A percentile compares a stretch with the other conserved stretches of the same genome.
These are phyloP conservation scores for Chrysodeixis includens DNA, from an alignment of 2,888 invertebrate species.

Conservation along the genomic window DNA sequence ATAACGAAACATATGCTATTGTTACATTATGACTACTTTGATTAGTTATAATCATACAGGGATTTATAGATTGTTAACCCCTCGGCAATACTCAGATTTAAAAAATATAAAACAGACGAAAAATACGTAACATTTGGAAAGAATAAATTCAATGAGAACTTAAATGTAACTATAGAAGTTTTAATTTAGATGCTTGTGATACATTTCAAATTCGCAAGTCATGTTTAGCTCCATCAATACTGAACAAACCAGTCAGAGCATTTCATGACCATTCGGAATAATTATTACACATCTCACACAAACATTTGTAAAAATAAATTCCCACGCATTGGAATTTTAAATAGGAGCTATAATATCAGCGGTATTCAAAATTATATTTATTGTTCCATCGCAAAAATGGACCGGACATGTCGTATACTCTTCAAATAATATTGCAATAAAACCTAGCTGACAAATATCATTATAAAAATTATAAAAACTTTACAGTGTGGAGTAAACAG, in stretches of 20 bases:
- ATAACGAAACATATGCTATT: background rate
- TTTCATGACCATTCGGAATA: background rate
- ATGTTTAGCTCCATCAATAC: background rate
- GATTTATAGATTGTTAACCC: background rate
- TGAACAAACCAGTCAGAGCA: background rate
- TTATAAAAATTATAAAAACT: constrained; percentile 7
- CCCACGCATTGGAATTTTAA: constrained; percentile 6
- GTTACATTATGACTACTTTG: background rate
- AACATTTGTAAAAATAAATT: background rate
- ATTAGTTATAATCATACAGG: background rate
- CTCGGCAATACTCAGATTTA: too few species aligned
- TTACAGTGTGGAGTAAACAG: constrained; percentile 15
- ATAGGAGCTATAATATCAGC: background rate
- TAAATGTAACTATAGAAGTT: too few species aligned
- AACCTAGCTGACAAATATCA: constrained; percentile 1
- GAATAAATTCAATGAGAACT: too few species aligned
- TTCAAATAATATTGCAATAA: constrained; percentile 10
- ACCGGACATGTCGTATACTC: constrained; percentile 1
- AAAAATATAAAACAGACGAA: too few species aligned
- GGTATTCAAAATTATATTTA: background rate
- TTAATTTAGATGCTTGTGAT: too few species aligned
- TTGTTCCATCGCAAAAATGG: constrained; percentile 8
- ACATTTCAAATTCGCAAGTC: background rate
- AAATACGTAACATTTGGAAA: too few species aligned
- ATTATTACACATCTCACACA: background rate